Conservation (phyloP, 2,888 invertebrate genomes). For the Hydrotaea cyrtoneurina region DNA sequence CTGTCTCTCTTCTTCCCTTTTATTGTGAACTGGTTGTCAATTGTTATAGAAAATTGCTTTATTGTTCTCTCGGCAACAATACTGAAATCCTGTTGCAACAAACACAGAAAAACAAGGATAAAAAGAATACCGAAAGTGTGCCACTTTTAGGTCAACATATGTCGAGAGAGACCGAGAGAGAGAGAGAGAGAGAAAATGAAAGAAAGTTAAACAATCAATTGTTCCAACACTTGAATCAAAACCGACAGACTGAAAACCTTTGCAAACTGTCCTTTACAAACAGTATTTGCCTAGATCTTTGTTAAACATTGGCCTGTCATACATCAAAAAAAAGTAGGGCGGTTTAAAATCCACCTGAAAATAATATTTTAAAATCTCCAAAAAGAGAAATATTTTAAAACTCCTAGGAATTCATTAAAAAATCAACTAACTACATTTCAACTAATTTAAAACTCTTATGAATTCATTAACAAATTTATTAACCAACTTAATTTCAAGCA, state of each 20-base stretch:
- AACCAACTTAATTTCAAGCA: too few relatives aligned
- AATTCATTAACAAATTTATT: too few relatives aligned
- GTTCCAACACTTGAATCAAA: not conserved
- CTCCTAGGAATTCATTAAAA: too few relatives aligned
- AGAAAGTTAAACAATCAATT: conserved; percentile 9
- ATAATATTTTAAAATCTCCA: too few relatives aligned
- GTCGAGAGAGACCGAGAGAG: not conserved
- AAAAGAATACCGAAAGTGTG: conserved; percentile 18
- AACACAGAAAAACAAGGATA: not conserved
- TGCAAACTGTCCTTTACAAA: not conserved
- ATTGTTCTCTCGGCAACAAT: conserved; percentile 11
- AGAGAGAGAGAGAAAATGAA: too few relatives aligned
- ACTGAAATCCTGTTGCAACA: conserved; percentile 30
- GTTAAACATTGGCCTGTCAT: not conserved
- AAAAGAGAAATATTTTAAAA: too few relatives aligned
- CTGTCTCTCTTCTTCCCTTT: not conserved
- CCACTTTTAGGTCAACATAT: conserved; percentile 25
- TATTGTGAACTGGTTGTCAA: not conserved
- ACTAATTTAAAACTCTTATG: too few relatives aligned
- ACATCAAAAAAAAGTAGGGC: too few relatives aligned
- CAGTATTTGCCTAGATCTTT: not conserved
- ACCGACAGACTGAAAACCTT: not conserved
- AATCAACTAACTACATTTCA: too few relatives aligned
- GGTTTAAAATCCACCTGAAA: too few relatives aligned
- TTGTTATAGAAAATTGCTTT: conserved; percentile 8